Percentiles rank a stretch among this genome's conserved stretches.
These are phyloP conservation scores for Pseudoatta argentina DNA, from an alignment of 1,140 invertebrate species.

Conservation along the genomic window DNA sequence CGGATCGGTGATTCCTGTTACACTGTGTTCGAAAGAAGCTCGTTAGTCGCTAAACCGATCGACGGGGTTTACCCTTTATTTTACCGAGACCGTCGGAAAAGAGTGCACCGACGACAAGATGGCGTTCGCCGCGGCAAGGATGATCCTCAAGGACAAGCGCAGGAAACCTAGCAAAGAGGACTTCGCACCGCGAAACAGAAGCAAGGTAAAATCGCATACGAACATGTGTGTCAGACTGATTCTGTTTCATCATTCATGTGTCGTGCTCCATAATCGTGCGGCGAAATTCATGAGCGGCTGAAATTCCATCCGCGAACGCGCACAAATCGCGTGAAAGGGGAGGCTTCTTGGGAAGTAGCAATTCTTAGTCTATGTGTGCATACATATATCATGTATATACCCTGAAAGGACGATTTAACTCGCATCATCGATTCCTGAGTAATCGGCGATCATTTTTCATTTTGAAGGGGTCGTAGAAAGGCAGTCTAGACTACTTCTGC, in stretches of 20 bases:
- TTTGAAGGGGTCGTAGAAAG: neutral
- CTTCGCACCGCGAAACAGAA: constrained; percentile 90
- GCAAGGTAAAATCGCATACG: constrained; percentile 89
- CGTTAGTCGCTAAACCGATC: constrained; percentile 27
- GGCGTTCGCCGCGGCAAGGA: constrained; percentile 93
- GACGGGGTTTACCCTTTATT: constrained; percentile 18
- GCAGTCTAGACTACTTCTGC: neutral
- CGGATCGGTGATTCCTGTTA: constrained; percentile 30
- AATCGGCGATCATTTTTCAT: constrained; percentile 12
- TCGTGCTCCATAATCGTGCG: neutral
- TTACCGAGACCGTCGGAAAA: constrained; percentile 11
- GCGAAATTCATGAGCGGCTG: neutral
- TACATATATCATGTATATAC: neutral
- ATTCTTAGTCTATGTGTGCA: too few species aligned
- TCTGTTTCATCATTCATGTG: neutral
- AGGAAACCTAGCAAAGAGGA: constrained; percentile 93
- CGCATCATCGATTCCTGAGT: neutral
- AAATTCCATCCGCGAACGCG: neutral
- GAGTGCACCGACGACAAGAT: constrained; percentile 85
- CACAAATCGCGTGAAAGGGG: neutral
- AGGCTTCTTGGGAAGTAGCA: neutral
- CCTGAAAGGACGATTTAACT: constrained; percentile 10
- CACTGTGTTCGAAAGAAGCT: constrained; percentile 42
- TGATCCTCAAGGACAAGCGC: constrained; percentile 93
- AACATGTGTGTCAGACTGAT: neutral